Base-by-base conservation (phyloP, 2,113 vertebrate genomes). In the Sphaerodactylus townsendi region DNA sequence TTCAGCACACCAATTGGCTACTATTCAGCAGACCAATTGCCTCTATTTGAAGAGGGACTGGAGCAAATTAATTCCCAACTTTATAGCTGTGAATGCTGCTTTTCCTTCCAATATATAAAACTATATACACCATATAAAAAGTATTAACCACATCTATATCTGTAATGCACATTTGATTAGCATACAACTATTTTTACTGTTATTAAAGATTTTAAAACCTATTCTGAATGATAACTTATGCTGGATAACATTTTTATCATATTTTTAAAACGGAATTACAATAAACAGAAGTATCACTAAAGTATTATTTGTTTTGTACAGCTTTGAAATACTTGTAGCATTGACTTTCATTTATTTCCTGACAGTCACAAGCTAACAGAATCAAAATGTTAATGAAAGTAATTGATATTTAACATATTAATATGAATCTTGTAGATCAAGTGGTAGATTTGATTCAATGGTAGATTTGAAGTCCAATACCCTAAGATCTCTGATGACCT, bases 401-500 rank as follows among this genome's bases (percentile, higher is more conserved):
- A 59, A 59, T 25, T 3, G 59, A 2, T 62, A 25, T 50, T n/a
- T 37, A 41, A 37, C 39, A 35, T 71, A 81, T 70, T 70, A 33
- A 33, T 75, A 48, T 37, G 59, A 37, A 23, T 81, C 33, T n/a
- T n/a, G n/a, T n/a, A n/a, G n/a, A n/a, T n/a, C n/a, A n/a, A 77
- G 11, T 39, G 35, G 9, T 70, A n/a, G 81, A 84, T 82, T 82
- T 62, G 41, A 79, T 28, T 81, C 33, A 77, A 17, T 39, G 35
- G 9, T 70, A n/a, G 81, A 84, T 82, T 82, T 62, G 41, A 79
- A 85, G 2, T 76, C 77, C 41, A 46, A 14, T 64, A 68, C 83
- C 59, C n/a, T 64, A 90, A 14, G 68, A 79, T 83, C 39, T 7
- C 25, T 78, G 25, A 0, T 87, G 8, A 23, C 19, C 53, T 85